Conservation (phyloP, 1,140 invertebrate genomes). For the honey bee (Apis mellifera) region Amel_HAv3.1 CM009942.2:940001-940500, state of each 20-base stretch:
- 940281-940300: slow-evolving; percentile 28
- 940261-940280: slow-evolving; percentile 51
- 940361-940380: slow-evolving; percentile 22
- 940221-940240: slow-evolving; percentile 1
- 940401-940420: not conserved
- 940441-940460: not conserved
- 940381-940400: not conserved
- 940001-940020: not conserved
- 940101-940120: not conserved
- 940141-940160: slow-evolving; percentile 27
- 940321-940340: slow-evolving; percentile 11
- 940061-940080: slow-evolving; percentile 19
- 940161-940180: slow-evolving; percentile 29
- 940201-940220: slow-evolving; percentile 27
- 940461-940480: slow-evolving; percentile 33
- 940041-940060: not conserved
- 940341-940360: slow-evolving; percentile 59
- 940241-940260: slow-evolving; percentile 38
- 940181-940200: slow-evolving; percentile 64
- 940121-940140: slow-evolving; percentile 40
- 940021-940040: not conserved
- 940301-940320: slow-evolving; percentile 2
- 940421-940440: not conserved
- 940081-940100: slow-evolving; percentile 7
- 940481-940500: slow-evolving; percentile 45